phyloP scores from a whole-genome alignment of 2,797 vertebrate species.

The Ctenopoma kingsleyae region DNA sequence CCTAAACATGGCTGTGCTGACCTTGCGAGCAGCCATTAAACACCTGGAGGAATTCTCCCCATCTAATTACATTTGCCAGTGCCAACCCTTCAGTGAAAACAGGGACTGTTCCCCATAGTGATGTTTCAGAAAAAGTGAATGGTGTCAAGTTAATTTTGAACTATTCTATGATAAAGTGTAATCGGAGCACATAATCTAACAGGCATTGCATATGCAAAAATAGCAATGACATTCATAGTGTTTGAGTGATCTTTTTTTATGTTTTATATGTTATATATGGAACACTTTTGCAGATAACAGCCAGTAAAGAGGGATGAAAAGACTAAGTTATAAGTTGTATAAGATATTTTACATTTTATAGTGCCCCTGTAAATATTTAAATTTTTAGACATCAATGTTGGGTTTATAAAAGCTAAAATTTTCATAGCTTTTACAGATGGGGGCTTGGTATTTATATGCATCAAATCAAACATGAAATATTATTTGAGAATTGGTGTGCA shows the following conservation, averaged over 20 bases:
- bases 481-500: conserved; percentile 50
- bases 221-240: neutral
- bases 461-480: conserved; percentile 47
- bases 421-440: conserved; percentile 9
- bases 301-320: neutral
- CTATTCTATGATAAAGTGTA: conserved; percentile 50
- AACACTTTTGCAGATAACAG: neutral
- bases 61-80: conserved; percentile 83
- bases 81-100: conserved; percentile 70
- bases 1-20: conserved; percentile 83
- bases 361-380: neutral
- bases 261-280: neutral
- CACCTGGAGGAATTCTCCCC: conserved; percentile 83
- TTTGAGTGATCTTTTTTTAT: neutral
- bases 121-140: conserved; percentile 54
- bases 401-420: conserved; percentile 10
- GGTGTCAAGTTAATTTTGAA: conserved; percentile 60
- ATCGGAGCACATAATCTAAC: conserved; percentile 4
- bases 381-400: conserved; percentile 13
- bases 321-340: neutral
- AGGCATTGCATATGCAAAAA: neutral
- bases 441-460: conserved; percentile 27
- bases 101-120: conserved; percentile 59
- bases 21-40: conserved; percentile 84
- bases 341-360: neutral